Evolutionary conservation across 2,113 vertebrate genomes (phyloP), one percentile per base, ranked within the genome.

Genomic region (Vanacampus margaritifer): DNA sequence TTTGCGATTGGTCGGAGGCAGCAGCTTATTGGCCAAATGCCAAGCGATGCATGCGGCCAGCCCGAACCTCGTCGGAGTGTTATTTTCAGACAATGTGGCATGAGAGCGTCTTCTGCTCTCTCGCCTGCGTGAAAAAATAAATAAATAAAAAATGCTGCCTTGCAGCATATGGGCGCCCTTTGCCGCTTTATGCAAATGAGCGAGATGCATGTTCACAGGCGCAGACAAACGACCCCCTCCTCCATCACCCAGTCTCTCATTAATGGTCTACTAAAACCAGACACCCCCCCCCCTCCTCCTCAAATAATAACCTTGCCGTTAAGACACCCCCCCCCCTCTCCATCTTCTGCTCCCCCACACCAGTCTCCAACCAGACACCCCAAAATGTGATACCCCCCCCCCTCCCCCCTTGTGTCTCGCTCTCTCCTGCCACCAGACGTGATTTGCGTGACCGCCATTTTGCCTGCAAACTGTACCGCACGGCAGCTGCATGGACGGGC

Each of bases 401-500:
- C 9, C 1, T 9, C 61, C 43, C 24, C 50, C 17, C 1, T 10
- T 23, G 28, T 4, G 4, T 26, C 5, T 53, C 28, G 12, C 61
- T 23, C 67, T 65, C 65, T 48, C 51, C 57, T 75, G 72, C 84
- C 85, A 81, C 79, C 81, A 86, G 66, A 74, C 82, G 67, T 83
- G 85, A 89, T 83, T 87, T 53, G 79, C 75, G 76, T 88, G 85
- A 88, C 89, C 84, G 81, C 89, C 89, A 90, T 90, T 88, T 90
- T 90, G 84, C 87, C 86, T 84, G 76, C 74, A 68, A 75, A 90
- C 84, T 89, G 89, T 88, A 89, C 82, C 59, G 74, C 74, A 19
- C 74, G 54, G 84, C 89, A 89, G 87, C 87, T 88, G 85, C 75
- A 72, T 68, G 59, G 76, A 89, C 78, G 77, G 76, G 77, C 74